Percentiles rank a stretch among this genome's conserved stretches.
Evolutionary conservation across 1,140 invertebrate species (phyloP).

Genomic region (Euura lappo): DNA sequence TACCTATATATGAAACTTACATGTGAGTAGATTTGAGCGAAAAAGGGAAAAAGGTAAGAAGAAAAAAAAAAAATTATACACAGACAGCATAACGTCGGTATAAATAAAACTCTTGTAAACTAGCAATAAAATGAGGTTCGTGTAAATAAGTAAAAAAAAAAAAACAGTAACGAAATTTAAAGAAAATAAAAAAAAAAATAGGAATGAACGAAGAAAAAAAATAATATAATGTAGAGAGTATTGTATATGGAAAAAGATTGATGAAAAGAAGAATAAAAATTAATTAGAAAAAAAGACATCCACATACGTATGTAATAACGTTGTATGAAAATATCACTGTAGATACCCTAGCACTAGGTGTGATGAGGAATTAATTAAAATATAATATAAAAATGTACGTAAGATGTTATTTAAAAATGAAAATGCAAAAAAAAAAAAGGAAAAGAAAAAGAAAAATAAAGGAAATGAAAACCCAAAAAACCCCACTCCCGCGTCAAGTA

Average conservation of each 20-base stretch:
- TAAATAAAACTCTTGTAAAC: conserved; percentile 3
- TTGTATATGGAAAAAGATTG: conserved; percentile 17
- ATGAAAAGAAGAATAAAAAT: conserved; percentile 8
- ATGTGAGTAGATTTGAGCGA: too few relatives aligned
- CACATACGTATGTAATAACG: conserved; percentile 28
- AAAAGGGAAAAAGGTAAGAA: too few relatives aligned
- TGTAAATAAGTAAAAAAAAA: conserved; percentile 14
- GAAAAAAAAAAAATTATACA: conserved; percentile 4
- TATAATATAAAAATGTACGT: too few relatives aligned
- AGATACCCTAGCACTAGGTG: conserved; percentile 56
- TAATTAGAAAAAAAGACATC: conserved; percentile 17
- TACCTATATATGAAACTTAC: too few relatives aligned
- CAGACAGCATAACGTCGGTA: background rate
- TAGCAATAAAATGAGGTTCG: conserved; percentile 8
- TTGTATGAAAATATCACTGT: conserved; percentile 53
- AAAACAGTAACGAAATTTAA: too few relatives aligned
- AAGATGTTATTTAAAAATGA: too few relatives aligned
- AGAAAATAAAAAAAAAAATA: conserved; percentile 13
- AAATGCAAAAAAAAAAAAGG: too few relatives aligned
- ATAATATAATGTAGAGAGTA: conserved; percentile 23
- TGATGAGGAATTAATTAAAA: conserved; percentile 29
- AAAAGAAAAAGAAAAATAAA: too few relatives aligned
- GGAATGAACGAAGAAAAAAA: conserved; percentile 22
- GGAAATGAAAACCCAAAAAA: conserved; percentile 20
- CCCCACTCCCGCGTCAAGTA: conserved; percentile 32